Conservation (phyloP, 1,140 invertebrate genomes). For the Magallana angulata region DNA sequence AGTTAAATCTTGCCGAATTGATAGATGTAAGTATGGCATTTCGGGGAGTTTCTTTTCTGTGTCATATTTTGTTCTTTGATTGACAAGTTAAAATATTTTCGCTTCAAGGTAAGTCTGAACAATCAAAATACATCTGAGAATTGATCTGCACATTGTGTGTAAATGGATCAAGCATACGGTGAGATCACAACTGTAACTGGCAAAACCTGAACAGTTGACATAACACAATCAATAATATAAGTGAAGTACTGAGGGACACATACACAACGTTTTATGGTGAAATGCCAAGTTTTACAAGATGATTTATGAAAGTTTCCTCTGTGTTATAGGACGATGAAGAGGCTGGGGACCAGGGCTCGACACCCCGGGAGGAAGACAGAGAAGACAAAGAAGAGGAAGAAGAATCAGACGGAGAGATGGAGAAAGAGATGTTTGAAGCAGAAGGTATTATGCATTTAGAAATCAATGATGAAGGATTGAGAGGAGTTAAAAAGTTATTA, state of each 20-base stretch:
- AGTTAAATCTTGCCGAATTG: conserved; percentile 5
- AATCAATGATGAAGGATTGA: not conserved
- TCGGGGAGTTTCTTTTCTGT: no score
- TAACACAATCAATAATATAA: not conserved
- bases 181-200: not conserved
- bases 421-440: conserved; percentile 66
- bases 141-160: not conserved
- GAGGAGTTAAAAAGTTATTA: not conserved
- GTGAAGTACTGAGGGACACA: not conserved
- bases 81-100: not conserved
- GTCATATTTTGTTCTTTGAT: not conserved
- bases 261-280: not conserved
- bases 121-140: not conserved
- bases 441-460: conserved; percentile 56
- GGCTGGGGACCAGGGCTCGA: not conserved
- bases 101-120: not conserved
- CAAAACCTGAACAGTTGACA: not conserved
- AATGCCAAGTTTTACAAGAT: not conserved
- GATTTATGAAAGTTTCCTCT: not conserved
- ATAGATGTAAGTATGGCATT: not conserved
- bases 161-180: not conserved
- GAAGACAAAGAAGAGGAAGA: not conserved
- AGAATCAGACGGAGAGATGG: conserved; percentile 49
- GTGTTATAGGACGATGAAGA: conserved; percentile 5
- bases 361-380: not conserved